A percentile compares a stretch with the other conserved stretches of the same genome.
Conservation (phyloP, 2,797 vertebrate genomes). For the Myiotriccus ornatus region DNA sequence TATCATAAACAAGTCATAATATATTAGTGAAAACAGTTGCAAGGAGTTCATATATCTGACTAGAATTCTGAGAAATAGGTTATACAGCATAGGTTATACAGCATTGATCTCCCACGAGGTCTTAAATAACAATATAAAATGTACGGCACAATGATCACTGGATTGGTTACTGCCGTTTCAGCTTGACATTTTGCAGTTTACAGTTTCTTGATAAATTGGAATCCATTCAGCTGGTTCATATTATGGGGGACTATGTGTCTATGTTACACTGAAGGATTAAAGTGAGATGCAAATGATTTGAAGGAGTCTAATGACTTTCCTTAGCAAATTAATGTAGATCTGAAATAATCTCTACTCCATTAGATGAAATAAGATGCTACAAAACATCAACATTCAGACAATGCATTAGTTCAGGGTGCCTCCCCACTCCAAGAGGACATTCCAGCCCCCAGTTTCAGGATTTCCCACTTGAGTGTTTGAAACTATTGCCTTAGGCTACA, state of each 20-base stretch:
- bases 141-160: constrained; percentile 65
- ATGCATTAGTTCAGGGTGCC: background rate
- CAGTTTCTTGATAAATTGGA: constrained; percentile 68
- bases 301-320: background rate
- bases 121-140: constrained; percentile 71
- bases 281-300: constrained; percentile 4
- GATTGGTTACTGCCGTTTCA: constrained; percentile 63
- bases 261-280: constrained; percentile 32
- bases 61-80: constrained; percentile 64
- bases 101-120: constrained; percentile 57
- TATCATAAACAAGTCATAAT: constrained; percentile 68
- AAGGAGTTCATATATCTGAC: constrained; percentile 34
- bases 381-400: background rate
- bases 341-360: background rate
- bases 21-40: constrained; percentile 48
- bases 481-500: constrained; percentile 40
- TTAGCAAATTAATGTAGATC: constrained; percentile 20
- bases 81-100: constrained; percentile 57
- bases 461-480: background rate
- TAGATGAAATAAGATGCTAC: background rate
- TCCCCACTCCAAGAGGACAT: background rate
- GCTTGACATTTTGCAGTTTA: constrained; percentile 64
- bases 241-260: constrained; percentile 17
- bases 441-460: constrained; percentile 16
- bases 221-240: constrained; percentile 46